Conservation (phyloP, 2,113 vertebrate species). For the Rhadina sibilatrix region DNA sequence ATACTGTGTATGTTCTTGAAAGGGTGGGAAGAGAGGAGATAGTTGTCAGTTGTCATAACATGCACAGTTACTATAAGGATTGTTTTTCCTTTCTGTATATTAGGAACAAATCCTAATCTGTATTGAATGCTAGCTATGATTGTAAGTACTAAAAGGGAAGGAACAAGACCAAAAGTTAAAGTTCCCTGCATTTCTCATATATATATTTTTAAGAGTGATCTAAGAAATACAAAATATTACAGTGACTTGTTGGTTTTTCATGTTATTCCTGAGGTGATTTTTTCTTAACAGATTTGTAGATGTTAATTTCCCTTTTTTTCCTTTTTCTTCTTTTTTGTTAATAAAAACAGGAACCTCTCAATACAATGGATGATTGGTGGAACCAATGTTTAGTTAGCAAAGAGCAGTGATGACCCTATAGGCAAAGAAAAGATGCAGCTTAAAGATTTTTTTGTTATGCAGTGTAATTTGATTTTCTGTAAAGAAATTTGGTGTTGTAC, state of each 20-base stretch:
- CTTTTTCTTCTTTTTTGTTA: not conserved
- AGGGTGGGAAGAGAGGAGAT: not conserved
- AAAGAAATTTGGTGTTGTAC: too few species aligned
- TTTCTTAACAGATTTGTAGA: not conserved
- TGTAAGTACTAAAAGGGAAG: not conserved
- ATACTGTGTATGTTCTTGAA: not conserved
- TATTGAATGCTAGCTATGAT: not conserved
- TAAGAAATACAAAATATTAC: not conserved
- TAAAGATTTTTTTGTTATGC: not conserved
- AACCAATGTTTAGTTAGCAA: not conserved
- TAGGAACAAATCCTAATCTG: not conserved
- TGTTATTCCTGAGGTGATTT: not conserved
- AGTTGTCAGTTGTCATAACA: not conserved
- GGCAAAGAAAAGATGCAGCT: not conserved
- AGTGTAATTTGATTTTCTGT: not conserved
- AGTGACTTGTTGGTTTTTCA: not conserved
- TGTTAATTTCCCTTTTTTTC: not conserved
- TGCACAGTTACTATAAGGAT: not conserved
- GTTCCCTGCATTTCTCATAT: not conserved
- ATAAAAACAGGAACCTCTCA: not conserved
- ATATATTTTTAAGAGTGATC: not conserved
- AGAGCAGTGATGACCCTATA: not conserved
- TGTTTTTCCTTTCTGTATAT: not conserved
- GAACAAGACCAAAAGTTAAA: not conserved
- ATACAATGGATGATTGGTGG: not conserved